These are phyloP conservation scores for Chaetophractus vellerosus DNA, from an alignment of 2,797 vertebrate genomes.

Conservation along the genomic window DNA sequence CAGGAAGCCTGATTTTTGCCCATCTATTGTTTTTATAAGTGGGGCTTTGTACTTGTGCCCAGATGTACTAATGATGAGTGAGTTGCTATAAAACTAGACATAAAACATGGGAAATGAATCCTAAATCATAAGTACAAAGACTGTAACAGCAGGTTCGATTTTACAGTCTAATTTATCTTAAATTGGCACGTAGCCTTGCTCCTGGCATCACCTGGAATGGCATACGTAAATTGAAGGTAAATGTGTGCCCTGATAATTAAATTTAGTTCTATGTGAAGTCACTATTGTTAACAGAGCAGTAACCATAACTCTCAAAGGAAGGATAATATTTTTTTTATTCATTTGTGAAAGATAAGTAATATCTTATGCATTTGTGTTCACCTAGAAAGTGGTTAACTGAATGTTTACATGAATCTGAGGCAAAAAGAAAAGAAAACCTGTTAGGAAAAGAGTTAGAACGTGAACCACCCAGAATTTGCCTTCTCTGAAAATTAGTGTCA, in stretches of 20 bases:
- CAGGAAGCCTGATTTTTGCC: conserved; percentile 40
- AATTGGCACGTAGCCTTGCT: conserved; percentile 64
- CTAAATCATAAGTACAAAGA: conserved; percentile 78
- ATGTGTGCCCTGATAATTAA: conserved; percentile 72
- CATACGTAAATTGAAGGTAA: conserved; percentile 77
- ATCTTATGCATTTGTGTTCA: conserved; percentile 1
- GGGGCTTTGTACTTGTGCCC: conserved; percentile 65
- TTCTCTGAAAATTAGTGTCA: background rate
- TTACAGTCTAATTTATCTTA: conserved; percentile 82
- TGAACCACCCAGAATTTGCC: background rate
- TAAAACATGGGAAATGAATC: conserved; percentile 80
- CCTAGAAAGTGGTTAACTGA: conserved; percentile 40
- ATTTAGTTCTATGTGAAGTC: conserved; percentile 44
- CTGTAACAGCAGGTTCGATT: conserved; percentile 80
- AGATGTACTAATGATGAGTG: conserved; percentile 69
- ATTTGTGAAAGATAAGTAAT: conserved; percentile 36
- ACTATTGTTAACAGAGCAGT: conserved; percentile 51
- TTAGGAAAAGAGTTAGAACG: background rate
- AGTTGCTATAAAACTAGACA: conserved; percentile 77
- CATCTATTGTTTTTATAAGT: conserved; percentile 79
- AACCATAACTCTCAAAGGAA: conserved; percentile 45
- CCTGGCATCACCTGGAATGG: conserved; percentile 61
- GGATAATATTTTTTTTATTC: conserved; percentile 58
- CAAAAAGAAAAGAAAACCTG: background rate
- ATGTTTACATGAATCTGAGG: background rate